These are phyloP conservation scores for Fistularia tabacaria DNA, from an alignment of 2,797 vertebrate genomes.

Conservation along the genomic window DNA sequence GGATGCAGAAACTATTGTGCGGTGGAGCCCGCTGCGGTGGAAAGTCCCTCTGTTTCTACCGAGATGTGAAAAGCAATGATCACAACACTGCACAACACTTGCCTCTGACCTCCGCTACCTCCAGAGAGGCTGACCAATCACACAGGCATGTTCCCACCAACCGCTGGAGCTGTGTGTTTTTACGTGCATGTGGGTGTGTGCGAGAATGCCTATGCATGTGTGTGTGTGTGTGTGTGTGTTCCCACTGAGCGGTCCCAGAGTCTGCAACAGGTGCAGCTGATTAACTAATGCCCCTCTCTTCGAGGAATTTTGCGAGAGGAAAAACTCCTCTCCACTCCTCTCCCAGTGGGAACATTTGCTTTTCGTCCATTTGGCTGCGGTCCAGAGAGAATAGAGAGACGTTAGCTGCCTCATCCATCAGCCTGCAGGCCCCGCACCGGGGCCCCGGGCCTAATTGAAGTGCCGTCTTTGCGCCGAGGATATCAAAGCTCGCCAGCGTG, in stretches of 20 bases:
- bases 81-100: constrained; percentile 30
- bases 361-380: constrained; percentile 49
- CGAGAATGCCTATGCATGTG: constrained; percentile 2
- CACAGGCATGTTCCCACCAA: constrained; percentile 52
- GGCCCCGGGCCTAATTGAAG: constrained; percentile 18
- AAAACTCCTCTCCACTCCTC: constrained; percentile 43
- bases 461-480: not conserved
- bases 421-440: constrained; percentile 9
- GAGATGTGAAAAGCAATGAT: constrained; percentile 39
- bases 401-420: constrained; percentile 56
- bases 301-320: constrained; percentile 57
- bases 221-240: constrained; percentile 31
- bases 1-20: constrained; percentile 49
- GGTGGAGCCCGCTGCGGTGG: constrained; percentile 41
- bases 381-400: constrained; percentile 54
- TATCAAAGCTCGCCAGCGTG: constrained; percentile 1
- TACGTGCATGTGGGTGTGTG: not conserved
- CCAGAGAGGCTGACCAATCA: constrained; percentile 48
- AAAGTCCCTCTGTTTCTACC: constrained; percentile 66
- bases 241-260: constrained; percentile 44
- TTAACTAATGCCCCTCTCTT: constrained; percentile 57
- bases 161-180: constrained; percentile 1
- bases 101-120: constrained; percentile 44
- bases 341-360: constrained; percentile 60
- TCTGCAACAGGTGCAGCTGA: constrained; percentile 68